Evolutionary conservation across 2,888 invertebrate species (phyloP).

Genomic region (Sphinx pinastri): DNA sequence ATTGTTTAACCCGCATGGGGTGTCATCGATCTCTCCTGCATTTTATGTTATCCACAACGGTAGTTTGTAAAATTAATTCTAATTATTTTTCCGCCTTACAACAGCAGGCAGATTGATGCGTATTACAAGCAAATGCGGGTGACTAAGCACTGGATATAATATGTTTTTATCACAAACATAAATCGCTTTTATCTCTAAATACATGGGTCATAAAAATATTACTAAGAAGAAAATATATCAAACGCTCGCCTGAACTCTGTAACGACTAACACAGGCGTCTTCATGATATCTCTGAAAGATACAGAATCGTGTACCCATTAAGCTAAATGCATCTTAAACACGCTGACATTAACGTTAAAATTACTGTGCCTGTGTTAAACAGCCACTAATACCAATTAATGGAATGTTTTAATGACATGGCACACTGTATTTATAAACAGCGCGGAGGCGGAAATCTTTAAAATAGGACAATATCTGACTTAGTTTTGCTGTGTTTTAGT

Average conservation of each 20-base stretch:
- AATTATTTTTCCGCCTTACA: slow-evolving; percentile 11
- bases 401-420: slow-evolving; percentile 67
- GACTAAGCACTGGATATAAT: neutral
- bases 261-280: slow-evolving; percentile 59
- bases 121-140: neutral
- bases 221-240: slow-evolving; percentile 56
- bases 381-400: slow-evolving; percentile 61
- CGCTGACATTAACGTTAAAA: slow-evolving; percentile 45
- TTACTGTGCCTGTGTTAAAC: slow-evolving; percentile 46
- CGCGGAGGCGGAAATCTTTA: slow-evolving; percentile 55
- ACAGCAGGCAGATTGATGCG: neutral
- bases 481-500: neutral
- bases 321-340: slow-evolving; percentile 35
- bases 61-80: slow-evolving; percentile 19
- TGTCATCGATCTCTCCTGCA: slow-evolving; percentile 65
- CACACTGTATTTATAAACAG: slow-evolving; percentile 69
- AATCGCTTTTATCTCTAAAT: slow-evolving; percentile 33
- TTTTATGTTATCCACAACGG: slow-evolving; percentile 32
- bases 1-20: slow-evolving; percentile 59
- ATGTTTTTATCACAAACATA: slow-evolving; percentile 24
- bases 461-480: slow-evolving; percentile 35
- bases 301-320: slow-evolving; percentile 32
- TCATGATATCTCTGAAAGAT: slow-evolving; percentile 57
- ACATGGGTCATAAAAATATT: slow-evolving; percentile 49
- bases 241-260: slow-evolving; percentile 59